Evolutionary conservation across 2,113 vertebrate species (phyloP).

Genomic region (Caranx ignobilis): DNA sequence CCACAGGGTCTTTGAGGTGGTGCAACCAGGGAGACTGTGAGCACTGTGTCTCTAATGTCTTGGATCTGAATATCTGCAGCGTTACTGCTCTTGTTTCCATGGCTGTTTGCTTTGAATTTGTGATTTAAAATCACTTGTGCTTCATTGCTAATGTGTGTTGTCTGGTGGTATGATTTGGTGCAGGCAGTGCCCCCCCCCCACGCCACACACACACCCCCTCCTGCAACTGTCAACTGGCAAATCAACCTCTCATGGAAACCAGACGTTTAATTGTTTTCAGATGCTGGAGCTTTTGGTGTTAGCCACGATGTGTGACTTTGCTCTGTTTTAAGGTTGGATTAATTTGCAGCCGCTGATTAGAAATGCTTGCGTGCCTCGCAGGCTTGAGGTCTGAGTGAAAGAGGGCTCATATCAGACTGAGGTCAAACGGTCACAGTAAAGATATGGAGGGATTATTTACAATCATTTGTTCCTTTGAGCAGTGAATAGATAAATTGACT

Average conservation of each 20-base stretch:
- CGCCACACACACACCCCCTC: constrained; percentile 9
- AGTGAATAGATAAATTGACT: constrained; percentile 27
- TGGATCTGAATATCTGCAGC: constrained; percentile 29
- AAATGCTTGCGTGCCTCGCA: constrained; percentile 61
- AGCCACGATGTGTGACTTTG: constrained; percentile 74
- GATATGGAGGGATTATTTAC: constrained; percentile 6
- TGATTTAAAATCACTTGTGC: constrained; percentile 51
- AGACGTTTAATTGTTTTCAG: constrained; percentile 84
- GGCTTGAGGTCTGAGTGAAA: constrained; percentile 41
- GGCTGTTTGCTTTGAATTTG: constrained; percentile 50
- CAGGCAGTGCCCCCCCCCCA: constrained; percentile 38
- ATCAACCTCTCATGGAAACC: constrained; percentile 80
- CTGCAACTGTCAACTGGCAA: constrained; percentile 76
- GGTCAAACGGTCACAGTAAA: constrained; percentile 18
- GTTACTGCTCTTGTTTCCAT: constrained; percentile 49
- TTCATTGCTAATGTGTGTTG: constrained; percentile 65
- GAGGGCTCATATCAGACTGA: constrained; percentile 15
- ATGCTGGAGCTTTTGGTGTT: constrained; percentile 76
- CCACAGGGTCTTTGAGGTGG: constrained; percentile 23
- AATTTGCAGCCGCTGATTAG: constrained; percentile 72
- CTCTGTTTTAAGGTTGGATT: constrained; percentile 70
- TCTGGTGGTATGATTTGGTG: constrained; percentile 62
- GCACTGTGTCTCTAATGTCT: constrained; percentile 32
- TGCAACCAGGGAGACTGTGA: constrained; percentile 17
- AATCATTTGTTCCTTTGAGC: constrained; percentile 20